Evolutionary conservation across 1,140 invertebrate species (phyloP), one percentile per base, ranked within the genome.

Genomic region (Hycleus cichorii): DNA sequence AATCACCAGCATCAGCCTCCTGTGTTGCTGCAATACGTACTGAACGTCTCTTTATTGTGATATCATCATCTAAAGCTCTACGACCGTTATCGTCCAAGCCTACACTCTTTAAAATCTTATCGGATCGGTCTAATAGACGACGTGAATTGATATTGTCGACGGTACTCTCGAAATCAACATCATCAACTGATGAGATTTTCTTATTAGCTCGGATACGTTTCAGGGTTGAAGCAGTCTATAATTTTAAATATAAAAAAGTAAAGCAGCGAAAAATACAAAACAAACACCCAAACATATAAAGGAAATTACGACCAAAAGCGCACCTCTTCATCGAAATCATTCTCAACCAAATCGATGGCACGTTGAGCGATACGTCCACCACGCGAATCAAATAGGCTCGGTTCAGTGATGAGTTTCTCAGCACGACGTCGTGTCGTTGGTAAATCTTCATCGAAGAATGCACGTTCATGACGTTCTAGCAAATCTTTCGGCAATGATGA

Each of bases 31-130:
- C 40, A 40, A 78, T 73, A 62, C 78, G 79, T 45, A 80, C 70
- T 49, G 78, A 78, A 55, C 76, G 73, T 48, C 78, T 74, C 59
- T 69, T 67, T 42, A 67, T 59, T n/a, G 62, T 55, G 11, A 64
- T 57, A 39, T 68, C 61, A 44, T 78, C 76, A 48, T 75, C 73
- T 12, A 77, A 62, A n/a, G 75, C 75, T 49, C 74, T 70, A 3
- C 67, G 63, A 1, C 63, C 60, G 4, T 75, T 72, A 9, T 78
- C 78, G 48, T 73, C 71, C 18, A 77, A 61, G 3, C 82, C 82
- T 2, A 81, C 79, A 52, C 72, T 77, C 62, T 83, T 80, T 27
- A 83, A 70, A 25, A 83, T 76, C 68, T 83, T 81, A 49, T 83
- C 81, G 3, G 80, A 76, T 56, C 73, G 59, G 42, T 73, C 70